phyloP scores from a whole-genome alignment of 2,888 invertebrate species.

The Micropterix aruncella region DNA sequence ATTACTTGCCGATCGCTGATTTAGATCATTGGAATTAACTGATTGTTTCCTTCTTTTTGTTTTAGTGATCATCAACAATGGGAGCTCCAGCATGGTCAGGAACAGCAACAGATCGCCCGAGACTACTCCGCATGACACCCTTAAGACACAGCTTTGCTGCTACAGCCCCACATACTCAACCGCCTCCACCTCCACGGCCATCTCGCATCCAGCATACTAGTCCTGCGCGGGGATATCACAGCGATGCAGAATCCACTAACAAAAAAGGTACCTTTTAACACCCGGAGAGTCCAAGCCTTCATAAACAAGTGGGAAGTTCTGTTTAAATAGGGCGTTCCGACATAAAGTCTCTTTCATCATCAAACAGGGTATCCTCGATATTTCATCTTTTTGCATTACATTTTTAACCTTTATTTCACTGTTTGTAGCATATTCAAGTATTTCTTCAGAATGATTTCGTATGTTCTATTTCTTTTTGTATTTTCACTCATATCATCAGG shows the following conservation, averaged over 20 bases:
- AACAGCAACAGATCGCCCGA: constrained; percentile 31
- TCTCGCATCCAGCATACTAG: not conserved
- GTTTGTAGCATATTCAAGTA: too few species aligned
- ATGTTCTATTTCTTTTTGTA: too few species aligned
- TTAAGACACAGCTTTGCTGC: constrained; percentile 42
- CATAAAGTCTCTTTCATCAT: too few species aligned
- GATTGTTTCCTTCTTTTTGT: constrained; percentile 11
- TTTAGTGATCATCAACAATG: constrained; percentile 15
- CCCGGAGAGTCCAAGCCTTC: too few species aligned
- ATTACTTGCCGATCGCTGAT: not conserved
- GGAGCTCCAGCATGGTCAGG: constrained; percentile 26
- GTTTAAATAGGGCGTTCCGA: too few species aligned
- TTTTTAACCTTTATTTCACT: too few species aligned
- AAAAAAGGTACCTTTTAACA: constrained; percentile 34
- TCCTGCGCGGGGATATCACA: constrained; percentile 32
- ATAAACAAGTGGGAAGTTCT: too few species aligned
- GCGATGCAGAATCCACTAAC: constrained; percentile 39
- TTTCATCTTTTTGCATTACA: too few species aligned
- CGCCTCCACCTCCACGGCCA: constrained; percentile 22
- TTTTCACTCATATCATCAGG: too few species aligned
- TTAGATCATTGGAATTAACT: not conserved
- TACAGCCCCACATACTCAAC: constrained; percentile 29
- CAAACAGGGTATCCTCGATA: too few species aligned
- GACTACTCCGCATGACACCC: constrained; percentile 42
- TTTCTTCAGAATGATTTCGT: too few species aligned